Base-by-base conservation (phyloP, 2,888 invertebrate genomes). In the Hirtodrosophila alboralis region DNA sequence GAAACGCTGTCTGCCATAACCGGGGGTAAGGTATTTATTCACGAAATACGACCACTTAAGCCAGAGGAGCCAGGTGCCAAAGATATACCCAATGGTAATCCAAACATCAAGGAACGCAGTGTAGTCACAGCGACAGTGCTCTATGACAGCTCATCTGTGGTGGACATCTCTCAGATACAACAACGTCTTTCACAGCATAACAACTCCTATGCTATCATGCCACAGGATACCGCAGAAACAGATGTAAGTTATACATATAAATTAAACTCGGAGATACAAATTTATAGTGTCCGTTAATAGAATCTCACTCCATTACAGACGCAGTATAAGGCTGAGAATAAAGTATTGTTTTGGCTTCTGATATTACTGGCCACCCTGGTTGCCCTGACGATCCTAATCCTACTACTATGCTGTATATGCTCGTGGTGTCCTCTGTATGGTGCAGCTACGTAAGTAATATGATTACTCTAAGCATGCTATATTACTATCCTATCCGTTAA, bases 401-500 rank as follows among this genome's bases (percentile, higher is more conserved):
- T 96, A 41, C 93, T 96, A 64, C 92, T 95, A 59, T 97, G 96
- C 90, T 96, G 96, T 86, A 94, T 96, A 67, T 96, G 96, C 87
- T 95, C 95, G 76, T 95, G 95, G 83, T 96, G 96, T 86, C 96
- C 96, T n/a, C 92, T 96, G 45, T 96, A 95, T 81, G 94, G 94
- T 91, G 94, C 94, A 47, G 93, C 94, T 45, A 93, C 95, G 93
- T 93, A 92, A 89, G 87, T 79, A 34, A 18, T 4, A 16, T 16
- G 4, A 34, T 1, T 6, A 7, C 23, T 5, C 0, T 23, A 6
- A 8, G 0, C 0, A 10, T 26, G 7, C 26, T 23, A 4, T 9
- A 16, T 3, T 18, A 30, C 14, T 33, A n/a, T 26, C 36, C 51
- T 41, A 9, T 34, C 14, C 40, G 40, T 45, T 30, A 36, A 38